Percentiles rank a stretch among this genome's conserved stretches.
These are phyloP conservation scores for Athalia cordata DNA, from an alignment of 2,888 invertebrate genomes.

Conservation along the genomic window DNA sequence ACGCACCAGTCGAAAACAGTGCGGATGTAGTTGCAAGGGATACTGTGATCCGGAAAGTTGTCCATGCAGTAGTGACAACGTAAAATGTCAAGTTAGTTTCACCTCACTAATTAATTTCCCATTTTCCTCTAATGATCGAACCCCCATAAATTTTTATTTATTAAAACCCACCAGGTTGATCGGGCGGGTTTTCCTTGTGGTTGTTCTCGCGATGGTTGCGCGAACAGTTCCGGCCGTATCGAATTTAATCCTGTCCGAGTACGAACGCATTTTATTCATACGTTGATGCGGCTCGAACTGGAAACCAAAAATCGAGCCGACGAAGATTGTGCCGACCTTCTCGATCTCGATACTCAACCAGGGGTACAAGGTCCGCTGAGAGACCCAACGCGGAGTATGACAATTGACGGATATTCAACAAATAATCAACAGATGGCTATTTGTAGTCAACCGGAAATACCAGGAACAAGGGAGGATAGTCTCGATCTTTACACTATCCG, in stretches of 20 bases:
- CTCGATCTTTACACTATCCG: conserved; percentile 78
- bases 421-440: conserved; percentile 68
- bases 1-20: conserved; percentile 92
- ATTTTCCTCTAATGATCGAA: neutral
- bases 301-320: conserved; percentile 84
- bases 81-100: conserved; percentile 89
- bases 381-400: conserved; percentile 52
- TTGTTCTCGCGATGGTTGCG: conserved; percentile 95
- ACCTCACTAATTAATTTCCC: neutral
- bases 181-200: conserved; percentile 97
- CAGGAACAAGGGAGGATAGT: conserved; percentile 76
- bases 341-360: conserved; percentile 72
- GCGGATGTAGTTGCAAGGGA: conserved; percentile 94
- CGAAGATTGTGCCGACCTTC: conserved; percentile 75
- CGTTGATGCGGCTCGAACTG: conserved; percentile 92
- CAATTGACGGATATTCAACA: conserved; percentile 45
- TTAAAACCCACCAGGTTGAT: conserved; percentile 81
- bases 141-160: conserved; percentile 33
- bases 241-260: conserved; percentile 98
- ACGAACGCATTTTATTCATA: conserved; percentile 97
- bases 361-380: conserved; percentile 58
- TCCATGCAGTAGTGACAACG: conserved; percentile 94
- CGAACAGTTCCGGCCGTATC: conserved; percentile 92
- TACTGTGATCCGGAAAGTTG: conserved; percentile 97
- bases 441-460: conserved; percentile 59